phyloP scores from a whole-genome alignment of 1,140 invertebrate species.

The Chlorops oryzae region DNA sequence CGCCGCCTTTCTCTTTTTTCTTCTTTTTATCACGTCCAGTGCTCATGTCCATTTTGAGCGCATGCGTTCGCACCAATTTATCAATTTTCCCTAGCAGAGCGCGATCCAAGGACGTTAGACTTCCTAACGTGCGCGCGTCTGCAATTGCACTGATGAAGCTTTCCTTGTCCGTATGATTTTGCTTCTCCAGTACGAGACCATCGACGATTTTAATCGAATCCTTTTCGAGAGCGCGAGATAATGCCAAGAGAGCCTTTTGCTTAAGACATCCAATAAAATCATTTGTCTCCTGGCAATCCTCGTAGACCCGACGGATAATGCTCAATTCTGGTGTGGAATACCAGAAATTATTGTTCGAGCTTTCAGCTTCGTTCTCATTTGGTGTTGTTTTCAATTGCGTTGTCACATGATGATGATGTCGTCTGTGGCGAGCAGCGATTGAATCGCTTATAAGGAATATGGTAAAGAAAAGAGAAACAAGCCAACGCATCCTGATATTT shows the following conservation, averaged over 20 bases:
- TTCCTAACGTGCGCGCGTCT: constrained; percentile 35
- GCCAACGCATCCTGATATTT: too few species aligned
- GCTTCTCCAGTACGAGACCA: constrained; percentile 54
- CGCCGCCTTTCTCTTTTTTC: constrained; percentile 31
- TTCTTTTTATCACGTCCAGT: constrained; percentile 28
- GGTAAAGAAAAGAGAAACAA: too few species aligned
- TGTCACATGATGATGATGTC: constrained; percentile 16
- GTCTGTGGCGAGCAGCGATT: constrained; percentile 15
- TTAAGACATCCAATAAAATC: constrained; percentile 56
- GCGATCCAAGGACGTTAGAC: constrained; percentile 32
- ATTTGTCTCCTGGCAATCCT: constrained; percentile 55
- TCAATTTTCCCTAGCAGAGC: constrained; percentile 38
- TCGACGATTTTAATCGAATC: constrained; percentile 55
- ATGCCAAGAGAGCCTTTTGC: constrained; percentile 52
- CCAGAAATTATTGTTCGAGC: constrained; percentile 14
- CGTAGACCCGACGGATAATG: constrained; percentile 54
- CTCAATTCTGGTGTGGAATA: constrained; percentile 51
- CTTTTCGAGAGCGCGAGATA: constrained; percentile 54
- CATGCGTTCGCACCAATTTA: constrained; percentile 39
- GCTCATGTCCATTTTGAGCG: constrained; percentile 33
- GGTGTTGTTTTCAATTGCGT: background rate
- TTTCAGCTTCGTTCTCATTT: background rate
- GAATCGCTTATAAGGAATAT: too few species aligned
- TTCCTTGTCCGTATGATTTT: constrained; percentile 49
- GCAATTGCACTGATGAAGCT: constrained; percentile 30